Evolutionary conservation across 2,797 vertebrate species (phyloP).

Genomic region (Odontamblyopus rebecca): DNA sequence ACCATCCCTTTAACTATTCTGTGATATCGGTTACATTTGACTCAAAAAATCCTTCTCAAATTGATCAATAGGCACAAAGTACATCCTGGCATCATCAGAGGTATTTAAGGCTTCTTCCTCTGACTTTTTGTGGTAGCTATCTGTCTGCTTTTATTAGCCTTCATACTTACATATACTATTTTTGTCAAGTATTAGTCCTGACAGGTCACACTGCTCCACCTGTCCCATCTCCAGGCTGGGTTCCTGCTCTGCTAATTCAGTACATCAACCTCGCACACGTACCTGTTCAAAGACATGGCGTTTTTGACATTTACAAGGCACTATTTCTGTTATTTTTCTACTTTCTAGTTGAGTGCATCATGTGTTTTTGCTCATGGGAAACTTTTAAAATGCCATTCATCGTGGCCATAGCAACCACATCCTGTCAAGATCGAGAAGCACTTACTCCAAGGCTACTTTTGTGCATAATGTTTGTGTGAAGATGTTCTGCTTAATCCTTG

Average conservation of each 20-base stretch:
- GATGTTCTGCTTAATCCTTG: neutral
- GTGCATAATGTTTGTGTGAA: neutral
- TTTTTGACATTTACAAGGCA: neutral
- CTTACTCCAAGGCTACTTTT: neutral
- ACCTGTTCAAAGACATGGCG: neutral
- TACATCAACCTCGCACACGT: neutral
- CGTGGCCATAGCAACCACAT: neutral
- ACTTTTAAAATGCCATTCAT: neutral
- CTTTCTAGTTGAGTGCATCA: neutral
- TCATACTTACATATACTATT: neutral
- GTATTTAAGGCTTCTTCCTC: neutral
- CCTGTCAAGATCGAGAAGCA: neutral
- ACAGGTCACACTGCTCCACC: neutral
- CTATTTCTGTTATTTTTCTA: neutral
- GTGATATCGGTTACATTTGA: neutral
- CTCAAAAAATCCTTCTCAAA: neutral
- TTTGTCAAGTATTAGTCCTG: neutral
- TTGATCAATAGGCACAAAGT: neutral
- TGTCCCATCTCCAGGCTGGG: conserved; percentile 1
- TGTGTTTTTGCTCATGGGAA: neutral
- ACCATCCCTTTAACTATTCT: neutral
- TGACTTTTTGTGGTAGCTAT: neutral
- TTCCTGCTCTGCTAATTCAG: neutral
- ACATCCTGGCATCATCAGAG: neutral
- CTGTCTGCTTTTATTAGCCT: neutral